A percentile compares a stretch with the other conserved stretches of the same genome.
These are phyloP conservation scores for Bacillus rossius DNA, from an alignment of 1,140 invertebrate genomes.

Conservation along the genomic window DNA sequence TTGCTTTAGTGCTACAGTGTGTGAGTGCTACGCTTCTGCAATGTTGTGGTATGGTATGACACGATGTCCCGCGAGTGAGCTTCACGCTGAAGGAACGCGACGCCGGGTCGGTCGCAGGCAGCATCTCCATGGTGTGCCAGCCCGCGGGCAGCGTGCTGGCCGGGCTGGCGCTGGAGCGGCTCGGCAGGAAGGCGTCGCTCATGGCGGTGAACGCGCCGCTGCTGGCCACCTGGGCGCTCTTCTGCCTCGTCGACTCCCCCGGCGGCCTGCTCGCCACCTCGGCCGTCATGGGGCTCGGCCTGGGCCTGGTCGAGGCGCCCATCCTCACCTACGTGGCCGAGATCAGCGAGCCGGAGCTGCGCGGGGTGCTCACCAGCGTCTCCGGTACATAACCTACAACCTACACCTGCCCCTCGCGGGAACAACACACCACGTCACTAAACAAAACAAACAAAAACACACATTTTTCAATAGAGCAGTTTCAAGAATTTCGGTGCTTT, in stretches of 20 bases:
- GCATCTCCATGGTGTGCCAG: slow-evolving; percentile 28
- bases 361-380: neutral
- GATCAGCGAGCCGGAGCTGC: slow-evolving; percentile 9
- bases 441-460: too few relatives aligned
- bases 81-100: too few relatives aligned
- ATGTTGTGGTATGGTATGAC: too few relatives aligned
- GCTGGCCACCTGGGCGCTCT: slow-evolving; percentile 26
- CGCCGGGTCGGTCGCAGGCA: slow-evolving; percentile 21
- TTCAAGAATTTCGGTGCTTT: too few relatives aligned
- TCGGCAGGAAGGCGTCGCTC: slow-evolving; percentile 31
- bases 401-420: too few relatives aligned
- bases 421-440: too few relatives aligned
- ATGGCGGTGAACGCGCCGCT: slow-evolving; percentile 31
- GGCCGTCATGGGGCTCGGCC: slow-evolving; percentile 23
- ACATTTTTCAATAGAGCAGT: too few relatives aligned
- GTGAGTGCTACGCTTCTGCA: too few relatives aligned
- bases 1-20: too few relatives aligned
- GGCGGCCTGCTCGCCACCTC: slow-evolving; percentile 20
- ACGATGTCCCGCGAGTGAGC: too few relatives aligned
- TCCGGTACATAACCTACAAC: slow-evolving; percentile 3
- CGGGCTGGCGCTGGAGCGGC: slow-evolving; percentile 19
- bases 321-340: slow-evolving; percentile 13
- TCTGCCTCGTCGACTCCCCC: slow-evolving; percentile 20
- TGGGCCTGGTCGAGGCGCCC: slow-evolving; percentile 8
- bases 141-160: slow-evolving; percentile 30